These are phyloP conservation scores for Phalacrocorax aristotelis DNA, from an alignment of 2,113 vertebrate genomes.

Conservation along the genomic window DNA sequence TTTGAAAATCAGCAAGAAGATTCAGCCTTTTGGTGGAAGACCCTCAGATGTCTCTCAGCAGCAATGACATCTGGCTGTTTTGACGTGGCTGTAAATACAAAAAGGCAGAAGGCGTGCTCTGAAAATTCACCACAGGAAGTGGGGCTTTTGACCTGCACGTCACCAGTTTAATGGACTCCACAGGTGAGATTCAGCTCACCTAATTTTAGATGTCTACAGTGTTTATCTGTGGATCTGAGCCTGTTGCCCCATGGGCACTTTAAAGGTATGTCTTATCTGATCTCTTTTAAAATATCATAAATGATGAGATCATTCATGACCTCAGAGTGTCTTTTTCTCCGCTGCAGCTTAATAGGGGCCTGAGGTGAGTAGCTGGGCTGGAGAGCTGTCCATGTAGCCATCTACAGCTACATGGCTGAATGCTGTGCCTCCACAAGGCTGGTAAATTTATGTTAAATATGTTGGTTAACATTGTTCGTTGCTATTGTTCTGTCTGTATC, in stretches of 20 bases:
- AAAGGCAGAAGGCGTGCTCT: neutral
- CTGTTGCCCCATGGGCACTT: neutral
- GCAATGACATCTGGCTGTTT: neutral
- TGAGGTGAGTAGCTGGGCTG: neutral
- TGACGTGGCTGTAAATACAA: neutral
- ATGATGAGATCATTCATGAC: neutral
- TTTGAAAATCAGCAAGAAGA: neutral
- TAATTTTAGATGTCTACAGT: neutral
- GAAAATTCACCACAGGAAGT: neutral
- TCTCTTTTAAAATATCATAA: neutral
- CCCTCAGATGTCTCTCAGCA: neutral
- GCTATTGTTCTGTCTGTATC: neutral
- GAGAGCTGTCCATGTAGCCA: neutral
- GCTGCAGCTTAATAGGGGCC: neutral
- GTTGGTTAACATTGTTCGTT: neutral
- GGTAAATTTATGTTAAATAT: neutral
- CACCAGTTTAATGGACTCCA: neutral
- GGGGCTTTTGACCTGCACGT: neutral
- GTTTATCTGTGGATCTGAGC: neutral
- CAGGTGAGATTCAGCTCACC: neutral
- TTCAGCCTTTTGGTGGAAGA: neutral
- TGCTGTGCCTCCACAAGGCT: neutral
- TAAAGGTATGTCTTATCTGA: conserved; percentile 16
- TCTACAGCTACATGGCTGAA: neutral
- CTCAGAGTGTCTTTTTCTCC: neutral